These are phyloP conservation scores for Chlorops oryzae DNA, from an alignment of 1,140 invertebrate species.

Conservation along the genomic window DNA sequence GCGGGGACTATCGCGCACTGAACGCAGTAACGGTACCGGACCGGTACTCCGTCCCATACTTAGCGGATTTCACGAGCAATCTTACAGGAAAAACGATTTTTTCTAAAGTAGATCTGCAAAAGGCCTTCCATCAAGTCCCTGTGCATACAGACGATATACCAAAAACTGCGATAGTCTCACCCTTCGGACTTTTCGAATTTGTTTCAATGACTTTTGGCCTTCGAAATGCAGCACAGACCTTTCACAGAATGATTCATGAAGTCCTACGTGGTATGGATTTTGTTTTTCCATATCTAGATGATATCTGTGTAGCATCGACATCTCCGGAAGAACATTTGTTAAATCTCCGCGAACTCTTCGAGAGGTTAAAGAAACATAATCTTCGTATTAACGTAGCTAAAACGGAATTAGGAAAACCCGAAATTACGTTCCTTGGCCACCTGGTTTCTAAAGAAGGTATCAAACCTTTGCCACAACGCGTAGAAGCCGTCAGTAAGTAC, in stretches of 20 bases:
- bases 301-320: too few species aligned
- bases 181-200: constrained; percentile 45
- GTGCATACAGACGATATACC: constrained; percentile 29
- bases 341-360: too few species aligned
- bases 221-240: constrained; percentile 41
- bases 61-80: constrained; percentile 6
- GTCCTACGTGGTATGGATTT: constrained; percentile 42
- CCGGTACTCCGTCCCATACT: constrained; percentile 8
- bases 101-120: constrained; percentile 44
- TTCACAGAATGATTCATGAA: constrained; percentile 50
- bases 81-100: constrained; percentile 1
- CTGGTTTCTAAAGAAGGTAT: too few species aligned
- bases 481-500: too few species aligned
- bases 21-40: constrained; percentile 8
- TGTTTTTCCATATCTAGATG: too few species aligned
- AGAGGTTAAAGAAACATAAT: too few species aligned
- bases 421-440: too few species aligned
- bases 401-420: too few species aligned
- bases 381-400: too few species aligned
- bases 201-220: constrained; percentile 42
- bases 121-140: constrained; percentile 50
- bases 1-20: constrained; percentile 11
- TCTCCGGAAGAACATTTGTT: too few species aligned
- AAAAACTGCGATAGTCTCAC: constrained; percentile 41
- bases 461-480: too few species aligned